Evolutionary conservation across 2,888 invertebrate species (phyloP), one percentile per base, ranked within the genome.

Genomic region (Agrilus cyanescens): DNA sequence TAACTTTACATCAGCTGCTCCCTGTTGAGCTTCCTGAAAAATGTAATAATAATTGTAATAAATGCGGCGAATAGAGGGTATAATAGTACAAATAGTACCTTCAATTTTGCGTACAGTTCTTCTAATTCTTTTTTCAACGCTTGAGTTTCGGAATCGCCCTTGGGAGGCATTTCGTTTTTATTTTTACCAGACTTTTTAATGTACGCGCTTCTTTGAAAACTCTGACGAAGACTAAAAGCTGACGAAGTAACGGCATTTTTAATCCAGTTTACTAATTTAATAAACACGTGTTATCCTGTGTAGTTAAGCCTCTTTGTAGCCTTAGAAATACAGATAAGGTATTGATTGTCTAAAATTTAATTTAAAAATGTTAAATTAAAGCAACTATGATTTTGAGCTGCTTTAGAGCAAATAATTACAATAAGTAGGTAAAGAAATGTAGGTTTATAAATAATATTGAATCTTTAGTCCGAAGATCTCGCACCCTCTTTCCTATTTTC

Each of bases 51-150:
- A 39, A 38, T 25, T 10, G 18, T 8, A 33, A 8, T 49, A 51
- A 32, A 43, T 20, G 37, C 37, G 12, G n/a, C 6, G 8, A 34
- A 13, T 10, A 2, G 8, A 25, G 4, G 8, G 2, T 25, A 10
- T 25, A 25, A 10, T 25, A 20, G n/a, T 37, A 12, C 30, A 41
- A 42, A 33, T 48, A 53, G 57, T 70, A 86, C 88, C 81, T 88
- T 81, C 53, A 84, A 75, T 68, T 84, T 81, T 51, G 78, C 76
- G 57, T 87, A 83, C 50, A 89, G 69, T 46, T 82, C 82, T 46
- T 84, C 85, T 13, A 93, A 70, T 66, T 93, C 90, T 58, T 85
- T 81, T 60, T 83, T 80, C 18, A 93, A 72, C 42, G 78, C 79
- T 16, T 79, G 72, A 2, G 81, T 78, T 67, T 90, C 89, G 1